Base-by-base conservation (phyloP, 2,888 invertebrate genomes). In the Lasioglossum pauxillum region DNA sequence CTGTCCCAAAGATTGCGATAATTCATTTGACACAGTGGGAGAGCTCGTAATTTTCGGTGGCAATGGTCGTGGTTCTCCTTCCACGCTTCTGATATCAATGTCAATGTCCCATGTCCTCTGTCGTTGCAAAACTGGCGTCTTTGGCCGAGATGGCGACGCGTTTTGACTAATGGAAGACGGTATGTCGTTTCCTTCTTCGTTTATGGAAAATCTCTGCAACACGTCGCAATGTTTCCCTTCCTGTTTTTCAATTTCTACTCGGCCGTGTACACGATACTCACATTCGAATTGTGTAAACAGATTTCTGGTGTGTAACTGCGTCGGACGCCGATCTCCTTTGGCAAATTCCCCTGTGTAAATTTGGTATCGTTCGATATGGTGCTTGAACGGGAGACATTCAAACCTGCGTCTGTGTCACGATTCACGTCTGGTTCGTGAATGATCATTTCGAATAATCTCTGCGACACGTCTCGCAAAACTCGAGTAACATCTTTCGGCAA, bases 381-480 rank as follows among this genome's bases (percentile, higher is more conserved):
- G 41, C 41, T 81, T 27, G 44, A 57, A 31, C 60, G 72, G 7
- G 86, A 80, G 16, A 19, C 23, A 35, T 80, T 85, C 35, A 76
- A 78, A 79, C 57, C 80, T 49, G n/a, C 12, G 0, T 87, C 57
- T 5, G 81, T 80, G 79, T 93, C 92, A 19, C 90, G 88, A 85
- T 91, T 92, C 3, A 83, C 23, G 75, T 92, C 91, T 27, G 80
- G 44, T 64, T 92, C 92, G 35, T 87, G 86, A 53, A 84, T 86
- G 23, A 94, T 93, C 5, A 91, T 88, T 41, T 93, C 91, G 23
- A 94, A 88, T 19, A 94, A 85, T 83, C 84, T 90, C 67, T 92
- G 82, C 27, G 90, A 86, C 27, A 94, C 89, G 57, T 93, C 92
- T 35, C 90, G 91, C 35, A 94, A 82, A 49, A 94, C 85, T 23